Evolutionary conservation across 2,888 invertebrate genomes (phyloP), one percentile per base, ranked within the genome.

Genomic region (Watsonalla binaria): DNA sequence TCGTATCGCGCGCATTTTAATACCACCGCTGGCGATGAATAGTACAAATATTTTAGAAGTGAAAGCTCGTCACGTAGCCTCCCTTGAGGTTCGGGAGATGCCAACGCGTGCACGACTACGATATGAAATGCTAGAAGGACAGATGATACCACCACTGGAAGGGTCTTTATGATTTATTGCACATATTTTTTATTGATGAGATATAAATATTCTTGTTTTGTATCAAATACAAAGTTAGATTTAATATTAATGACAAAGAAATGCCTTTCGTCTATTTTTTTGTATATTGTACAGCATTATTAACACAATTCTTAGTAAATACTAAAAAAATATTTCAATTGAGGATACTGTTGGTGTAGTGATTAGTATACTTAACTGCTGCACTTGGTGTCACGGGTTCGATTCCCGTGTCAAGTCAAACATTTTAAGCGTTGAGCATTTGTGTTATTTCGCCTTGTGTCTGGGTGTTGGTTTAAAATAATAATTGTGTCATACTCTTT

Each of bases 1-100:
- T 66, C 72, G 62, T 70, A 78, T 79, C 64, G 69, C 78, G 65
- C 76, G 77, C 78, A 80, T 86, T 84, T 84, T 85, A 86, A 86
- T 85, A 82, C 78, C 74, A 62, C 74, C 74, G 66, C 68, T 59
- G 68, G 70, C 82, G 80, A 86, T 84, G 82, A 87, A 89, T 86
- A 84, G 83, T 82, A 82, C 78, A 83, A 84, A 89, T 87, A 88
- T 86, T 86, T 86, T 72, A 80, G 78, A 65, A 71, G 75, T 67
- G 74, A 74, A 78, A 80, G 77, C 80, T 77, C 80, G 82, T 85
- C 87, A 87, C 86, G 86, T 86, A 80, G 72, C 60, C 68, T 75
- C 78, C 76, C 72, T 59, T 68, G 78, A 78, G 84, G 80, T 79
- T 80, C 76, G 73, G 75, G 76, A 79, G 82, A 87, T 86, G 78